Evolutionary conservation across 2,113 vertebrate genomes (phyloP).

Genomic region (Erythrocebus patas): DNA sequence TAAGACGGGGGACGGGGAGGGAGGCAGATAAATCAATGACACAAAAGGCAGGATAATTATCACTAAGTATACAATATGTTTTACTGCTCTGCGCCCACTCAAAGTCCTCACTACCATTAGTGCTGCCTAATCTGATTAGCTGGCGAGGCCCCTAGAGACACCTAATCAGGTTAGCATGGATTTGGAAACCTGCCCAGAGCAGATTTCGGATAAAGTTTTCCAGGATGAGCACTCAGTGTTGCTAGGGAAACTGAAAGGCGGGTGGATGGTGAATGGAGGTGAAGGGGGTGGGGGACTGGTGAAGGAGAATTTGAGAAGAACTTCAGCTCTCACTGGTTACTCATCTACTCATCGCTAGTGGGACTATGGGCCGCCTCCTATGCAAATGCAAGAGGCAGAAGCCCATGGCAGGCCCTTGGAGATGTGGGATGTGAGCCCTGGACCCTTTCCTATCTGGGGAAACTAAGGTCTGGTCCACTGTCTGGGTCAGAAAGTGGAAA

Average conservation of each 20-base stretch:
- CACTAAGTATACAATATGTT: slow-evolving; percentile 91
- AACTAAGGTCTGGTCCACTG: slow-evolving; percentile 3
- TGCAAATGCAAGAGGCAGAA: background rate
- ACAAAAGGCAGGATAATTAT: slow-evolving; percentile 89
- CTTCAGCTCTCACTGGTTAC: background rate
- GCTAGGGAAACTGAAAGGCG: slow-evolving; percentile 82
- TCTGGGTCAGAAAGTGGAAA: slow-evolving; percentile 32
- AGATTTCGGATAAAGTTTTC: slow-evolving; percentile 88
- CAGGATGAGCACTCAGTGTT: slow-evolving; percentile 88
- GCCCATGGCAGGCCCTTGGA: background rate
- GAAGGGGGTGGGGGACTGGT: slow-evolving; percentile 47
- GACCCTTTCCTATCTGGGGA: slow-evolving; percentile 27
- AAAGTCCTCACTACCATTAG: slow-evolving; percentile 95
- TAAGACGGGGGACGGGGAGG: slow-evolving; percentile 65
- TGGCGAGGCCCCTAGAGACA: slow-evolving; percentile 93
- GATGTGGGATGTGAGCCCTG: background rate
- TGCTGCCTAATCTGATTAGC: slow-evolving; percentile 96
- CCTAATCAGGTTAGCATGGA: slow-evolving; percentile 99
- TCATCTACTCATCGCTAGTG: background rate
- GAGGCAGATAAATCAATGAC: slow-evolving; percentile 90
- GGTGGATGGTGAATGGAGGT: slow-evolving; percentile 76
- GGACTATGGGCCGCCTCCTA: background rate
- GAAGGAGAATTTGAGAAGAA: slow-evolving; percentile 56
- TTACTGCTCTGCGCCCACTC: slow-evolving; percentile 88
- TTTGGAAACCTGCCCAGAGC: slow-evolving; percentile 90